phyloP scores from a whole-genome alignment of 2,113 vertebrate genomes.

The Leptobrachium ailaonicum region DNA sequence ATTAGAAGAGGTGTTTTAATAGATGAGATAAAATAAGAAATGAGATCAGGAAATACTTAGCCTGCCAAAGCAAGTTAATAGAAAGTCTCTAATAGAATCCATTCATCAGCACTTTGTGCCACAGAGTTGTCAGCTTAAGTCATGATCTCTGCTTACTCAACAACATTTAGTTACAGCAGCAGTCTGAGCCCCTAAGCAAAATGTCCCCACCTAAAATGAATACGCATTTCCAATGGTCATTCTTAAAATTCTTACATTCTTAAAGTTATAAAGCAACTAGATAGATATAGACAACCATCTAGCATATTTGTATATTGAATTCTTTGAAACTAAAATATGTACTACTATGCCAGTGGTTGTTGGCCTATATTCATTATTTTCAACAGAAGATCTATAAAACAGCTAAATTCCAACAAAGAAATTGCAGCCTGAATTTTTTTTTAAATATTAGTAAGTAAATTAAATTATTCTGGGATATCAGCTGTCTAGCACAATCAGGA shows the following conservation, averaged over 20 bases:
- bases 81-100: constrained; percentile 22
- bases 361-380: no score
- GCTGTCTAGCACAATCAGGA: no score
- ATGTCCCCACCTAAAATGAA: constrained; percentile 8
- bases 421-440: no score
- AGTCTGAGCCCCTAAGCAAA: constrained; percentile 3
- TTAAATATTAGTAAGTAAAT: no score
- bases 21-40: constrained; percentile 7
- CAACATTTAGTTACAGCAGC: constrained; percentile 36
- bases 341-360: no score
- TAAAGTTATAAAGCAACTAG: neutral
- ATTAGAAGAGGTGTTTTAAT: neutral
- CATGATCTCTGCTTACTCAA: constrained; percentile 22
- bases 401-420: no score
- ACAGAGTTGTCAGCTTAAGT: constrained; percentile 18
- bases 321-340: no score
- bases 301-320: no score
- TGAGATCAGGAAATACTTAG: neutral
- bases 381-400: no score
- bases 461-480: no score
- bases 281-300: no score
- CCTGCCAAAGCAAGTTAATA: constrained; percentile 29
- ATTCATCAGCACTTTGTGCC: neutral
- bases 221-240: neutral
- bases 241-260: no score